Evolutionary conservation across 2,797 vertebrate genomes (phyloP).

Genomic region (Thunnus albacares): DNA sequence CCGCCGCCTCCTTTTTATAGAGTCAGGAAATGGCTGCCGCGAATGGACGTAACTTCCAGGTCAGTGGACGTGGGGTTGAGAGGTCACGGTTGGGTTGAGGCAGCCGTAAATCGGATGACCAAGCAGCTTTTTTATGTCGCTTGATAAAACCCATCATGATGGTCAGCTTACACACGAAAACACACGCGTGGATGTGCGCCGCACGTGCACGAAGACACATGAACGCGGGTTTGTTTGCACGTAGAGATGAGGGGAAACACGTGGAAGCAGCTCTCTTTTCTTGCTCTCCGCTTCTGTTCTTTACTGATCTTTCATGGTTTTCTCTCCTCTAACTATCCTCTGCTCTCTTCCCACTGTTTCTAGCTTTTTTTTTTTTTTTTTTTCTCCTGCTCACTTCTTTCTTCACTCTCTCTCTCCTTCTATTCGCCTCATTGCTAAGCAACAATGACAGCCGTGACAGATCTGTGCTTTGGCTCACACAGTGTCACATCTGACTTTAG

Average conservation of each 20-base stretch:
- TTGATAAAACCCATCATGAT: conserved; percentile 23
- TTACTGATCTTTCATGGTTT: conserved; percentile 31
- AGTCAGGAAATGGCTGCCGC: conserved; percentile 79
- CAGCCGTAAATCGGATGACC: conserved; percentile 71
- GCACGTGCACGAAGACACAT: conserved; percentile 32
- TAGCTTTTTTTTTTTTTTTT: conserved; percentile 11
- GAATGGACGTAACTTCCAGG: conserved; percentile 84
- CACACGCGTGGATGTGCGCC: conserved; percentile 25
- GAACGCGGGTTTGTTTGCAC: neutral
- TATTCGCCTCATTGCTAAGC: conserved; percentile 77
- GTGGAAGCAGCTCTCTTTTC: neutral
- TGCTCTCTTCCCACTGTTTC: conserved; percentile 41
- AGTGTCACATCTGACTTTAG: conserved; percentile 78
- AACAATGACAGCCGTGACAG: conserved; percentile 79
- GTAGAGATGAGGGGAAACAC: conserved; percentile 15
- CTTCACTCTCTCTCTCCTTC: conserved; percentile 41
- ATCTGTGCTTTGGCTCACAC: conserved; percentile 75
- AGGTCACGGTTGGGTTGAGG: conserved; percentile 75
- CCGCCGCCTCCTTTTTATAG: conserved; percentile 79
- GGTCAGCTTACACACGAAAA: conserved; percentile 9
- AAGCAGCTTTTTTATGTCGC: conserved; percentile 45
- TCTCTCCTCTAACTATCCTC: conserved; percentile 22
- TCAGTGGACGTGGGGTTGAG: conserved; percentile 74
- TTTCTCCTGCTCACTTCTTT: conserved; percentile 37
- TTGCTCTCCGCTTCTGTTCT: conserved; percentile 5